These are phyloP conservation scores for Turritopsis dohrnii DNA, from an alignment of 30 jellyfish, hydroid and myxozoan genomes.

Conservation along the genomic window DNA sequence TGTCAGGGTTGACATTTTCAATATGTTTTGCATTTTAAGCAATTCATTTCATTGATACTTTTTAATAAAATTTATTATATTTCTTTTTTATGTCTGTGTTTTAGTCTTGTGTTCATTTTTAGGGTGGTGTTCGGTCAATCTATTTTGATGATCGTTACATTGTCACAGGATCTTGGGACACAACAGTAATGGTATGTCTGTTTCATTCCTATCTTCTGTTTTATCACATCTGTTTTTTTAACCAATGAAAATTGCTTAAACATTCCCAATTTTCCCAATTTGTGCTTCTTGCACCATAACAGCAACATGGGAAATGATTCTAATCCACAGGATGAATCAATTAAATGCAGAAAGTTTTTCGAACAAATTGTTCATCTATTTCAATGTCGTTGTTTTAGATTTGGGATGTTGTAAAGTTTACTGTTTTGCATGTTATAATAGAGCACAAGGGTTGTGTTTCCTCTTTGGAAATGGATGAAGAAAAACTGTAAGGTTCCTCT, in stretches of 20 bases:
- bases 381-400: conserved; percentile 36
- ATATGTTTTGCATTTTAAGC: too few species aligned
- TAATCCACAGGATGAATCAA: too few species aligned
- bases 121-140: conserved; percentile 94
- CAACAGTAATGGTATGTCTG: conserved; percentile 66
- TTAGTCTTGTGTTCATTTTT: background rate
- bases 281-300: too few species aligned
- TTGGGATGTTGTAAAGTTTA: conserved; percentile 74
- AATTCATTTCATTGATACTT: background rate
- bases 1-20: too few species aligned
- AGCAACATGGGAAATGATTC: too few species aligned
- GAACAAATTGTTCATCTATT: too few species aligned
- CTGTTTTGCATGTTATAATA: conserved; percentile 32
- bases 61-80: background rate
- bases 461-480: conserved; percentile 71
- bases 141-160: conserved; percentile 59
- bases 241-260: too few species aligned
- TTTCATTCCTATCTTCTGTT: background rate
- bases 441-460: conserved; percentile 89
- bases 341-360: too few species aligned
- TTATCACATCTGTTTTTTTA: too few species aligned
- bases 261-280: too few species aligned
- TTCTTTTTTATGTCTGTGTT: background rate
- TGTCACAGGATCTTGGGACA: conserved; percentile 96
- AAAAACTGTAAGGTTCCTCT: conserved; percentile 47